These are phyloP conservation scores for Orbicella faveolata DNA, from an alignment of 64 coral and sea anemone genomes.

Conservation along the genomic window DNA sequence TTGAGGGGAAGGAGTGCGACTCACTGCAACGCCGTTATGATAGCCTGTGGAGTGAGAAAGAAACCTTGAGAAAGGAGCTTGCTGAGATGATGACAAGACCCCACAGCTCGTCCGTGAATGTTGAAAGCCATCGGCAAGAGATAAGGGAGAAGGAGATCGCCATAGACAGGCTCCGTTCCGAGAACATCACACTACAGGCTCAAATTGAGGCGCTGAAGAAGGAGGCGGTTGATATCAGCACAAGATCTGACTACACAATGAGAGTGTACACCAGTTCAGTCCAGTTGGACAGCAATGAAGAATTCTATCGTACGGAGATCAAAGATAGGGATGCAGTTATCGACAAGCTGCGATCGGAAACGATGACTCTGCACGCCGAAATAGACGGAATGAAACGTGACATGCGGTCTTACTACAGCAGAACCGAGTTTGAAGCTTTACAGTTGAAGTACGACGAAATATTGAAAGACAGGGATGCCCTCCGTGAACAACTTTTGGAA, in stretches of 20 bases:
- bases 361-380: conserved; percentile 3
- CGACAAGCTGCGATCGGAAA: background rate
- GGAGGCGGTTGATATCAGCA: conserved; percentile 20
- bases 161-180: conserved; percentile 46
- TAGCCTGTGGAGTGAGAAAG: background rate
- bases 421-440: background rate
- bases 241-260: background rate
- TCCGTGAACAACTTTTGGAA: conserved; percentile 41
- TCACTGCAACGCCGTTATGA: background rate
- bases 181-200: conserved; percentile 15
- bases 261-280: background rate
- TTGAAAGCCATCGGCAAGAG: conserved; percentile 51
- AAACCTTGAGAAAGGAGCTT: background rate
- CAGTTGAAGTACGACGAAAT: conserved; percentile 29
- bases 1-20: background rate
- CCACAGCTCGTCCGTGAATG: background rate
- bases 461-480: conserved; percentile 44
- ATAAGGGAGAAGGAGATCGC: conserved; percentile 50
- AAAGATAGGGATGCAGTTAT: conserved; percentile 4
- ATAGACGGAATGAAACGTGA: background rate
- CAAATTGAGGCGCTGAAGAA: conserved; percentile 51
- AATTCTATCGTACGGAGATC: conserved; percentile 6
- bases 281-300: conserved; percentile 3
- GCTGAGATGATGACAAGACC: background rate
- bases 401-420: background rate